Percentiles rank a stretch among this genome's conserved stretches.
Evolutionary conservation across 2,113 vertebrate species (phyloP).

Genomic region (Eptatretus burgeri): DNA sequence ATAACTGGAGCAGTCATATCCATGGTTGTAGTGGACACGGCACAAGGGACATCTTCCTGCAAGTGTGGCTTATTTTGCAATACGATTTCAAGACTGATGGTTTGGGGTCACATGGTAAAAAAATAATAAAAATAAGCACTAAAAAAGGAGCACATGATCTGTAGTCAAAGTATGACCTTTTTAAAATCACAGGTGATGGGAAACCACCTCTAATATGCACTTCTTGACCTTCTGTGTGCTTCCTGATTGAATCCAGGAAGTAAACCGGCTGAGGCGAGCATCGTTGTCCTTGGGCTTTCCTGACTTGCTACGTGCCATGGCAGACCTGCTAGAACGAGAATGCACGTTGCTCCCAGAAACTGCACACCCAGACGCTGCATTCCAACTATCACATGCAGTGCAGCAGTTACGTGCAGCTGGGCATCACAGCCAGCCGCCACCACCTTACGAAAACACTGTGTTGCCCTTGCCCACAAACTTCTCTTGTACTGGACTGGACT

Average conservation of each 20-base stretch:
- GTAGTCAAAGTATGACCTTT: too few relatives aligned
- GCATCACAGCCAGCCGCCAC: constrained; percentile 36
- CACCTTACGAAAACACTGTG: constrained; percentile 59
- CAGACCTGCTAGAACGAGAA: constrained; percentile 69
- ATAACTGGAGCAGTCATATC: too few relatives aligned
- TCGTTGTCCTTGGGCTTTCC: constrained; percentile 77
- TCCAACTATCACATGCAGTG: constrained; percentile 71
- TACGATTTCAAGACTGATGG: too few relatives aligned
- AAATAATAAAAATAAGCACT: too few relatives aligned
- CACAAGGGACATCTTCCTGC: too few relatives aligned
- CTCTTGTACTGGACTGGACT: constrained; percentile 31
- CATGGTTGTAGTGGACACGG: too few relatives aligned
- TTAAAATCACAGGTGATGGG: too few relatives aligned
- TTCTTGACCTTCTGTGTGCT: not conserved
- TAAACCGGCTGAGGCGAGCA: constrained; percentile 69
- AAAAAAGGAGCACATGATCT: too few relatives aligned
- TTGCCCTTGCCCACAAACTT: constrained; percentile 78
- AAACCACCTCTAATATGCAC: too few relatives aligned
- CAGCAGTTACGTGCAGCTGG: constrained; percentile 74
- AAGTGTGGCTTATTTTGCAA: too few relatives aligned
- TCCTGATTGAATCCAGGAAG: constrained; percentile 32
- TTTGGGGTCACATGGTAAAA: too few relatives aligned
- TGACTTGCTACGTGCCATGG: constrained; percentile 73
- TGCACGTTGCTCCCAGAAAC: constrained; percentile 73
- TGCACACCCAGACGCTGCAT: constrained; percentile 64